Evolutionary conservation across 2,888 invertebrate genomes (phyloP), one percentile per base, ranked within the genome.

Genomic region (Epirrhoe alternata): DNA sequence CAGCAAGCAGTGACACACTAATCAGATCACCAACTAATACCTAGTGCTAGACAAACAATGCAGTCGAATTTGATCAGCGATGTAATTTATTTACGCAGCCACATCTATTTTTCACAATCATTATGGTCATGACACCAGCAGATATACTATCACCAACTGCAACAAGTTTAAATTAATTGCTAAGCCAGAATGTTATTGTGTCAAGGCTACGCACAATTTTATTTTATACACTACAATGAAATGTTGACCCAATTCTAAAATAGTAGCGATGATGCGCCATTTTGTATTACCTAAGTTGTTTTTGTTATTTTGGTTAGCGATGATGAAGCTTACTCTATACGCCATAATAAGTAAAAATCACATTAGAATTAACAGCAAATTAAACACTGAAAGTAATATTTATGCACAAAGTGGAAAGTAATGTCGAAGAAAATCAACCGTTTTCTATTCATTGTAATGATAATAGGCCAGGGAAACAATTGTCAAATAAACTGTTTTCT

Each of bases 101-200:
- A 52, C 55, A 64, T 72, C 78, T 71, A 83, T 85, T 84, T 84
- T 80, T 84, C 82, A 88, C 72, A 79, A 80, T 78, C 54, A 67
- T 60, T 60, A 63, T 56, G 52, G 42, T 61, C 57, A 79, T 78
- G 87, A 86, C 87, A 82, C 42, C 14, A 50, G 33, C 16, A 58
- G 38, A 52, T 52, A 51, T 51, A 35, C 74, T 76, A 86, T 86
- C 88, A 80, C 82, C 76, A 77, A 77, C 87, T 86, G 86, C 86
- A 75, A 77, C 82, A 54, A 66, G 76, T 74, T 74, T 79, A 81
- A 86, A 87, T 90, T 89, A 91, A 91, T 89, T 88, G 87, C 84
- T 82, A 81, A 79, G 84, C 87, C 86, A 84, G 89, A 91, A 91
- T 90, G 87, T 89, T 92, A 89, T 88, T 84, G 82, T 90, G 92